phyloP scores from a whole-genome alignment of 2,797 vertebrate genomes.

The Lateolabrax maculatus region DNA sequence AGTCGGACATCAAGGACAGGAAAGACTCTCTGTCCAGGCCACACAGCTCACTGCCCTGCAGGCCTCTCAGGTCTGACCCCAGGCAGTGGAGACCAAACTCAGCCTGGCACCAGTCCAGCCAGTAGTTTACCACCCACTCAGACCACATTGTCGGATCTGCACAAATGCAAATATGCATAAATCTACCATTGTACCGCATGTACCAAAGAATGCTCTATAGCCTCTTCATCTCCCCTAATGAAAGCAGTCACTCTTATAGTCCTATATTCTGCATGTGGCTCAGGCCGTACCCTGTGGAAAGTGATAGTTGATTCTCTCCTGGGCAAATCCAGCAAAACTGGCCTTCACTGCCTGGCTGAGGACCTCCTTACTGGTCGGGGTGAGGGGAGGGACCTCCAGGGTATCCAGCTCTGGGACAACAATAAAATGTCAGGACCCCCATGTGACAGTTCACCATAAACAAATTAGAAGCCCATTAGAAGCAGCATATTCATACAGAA shows the following conservation, averaged over 20 bases:
- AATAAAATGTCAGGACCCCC: not conserved
- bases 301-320: slow-evolving; percentile 69
- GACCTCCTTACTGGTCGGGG: slow-evolving; percentile 82
- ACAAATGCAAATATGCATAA: not conserved
- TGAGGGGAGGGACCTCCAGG: slow-evolving; percentile 81
- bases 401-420: slow-evolving; percentile 67
- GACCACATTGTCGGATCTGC: slow-evolving; percentile 81
- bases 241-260: not conserved
- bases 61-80: slow-evolving; percentile 67
- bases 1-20: slow-evolving; percentile 74
- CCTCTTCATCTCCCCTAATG: not conserved
- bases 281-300: slow-evolving; percentile 71
- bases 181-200: not conserved
- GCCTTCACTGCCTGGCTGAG: slow-evolving; percentile 77
- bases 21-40: slow-evolving; percentile 76
- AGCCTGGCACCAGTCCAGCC: slow-evolving; percentile 83
- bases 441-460: not conserved
- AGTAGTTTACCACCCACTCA: slow-evolving; percentile 81
- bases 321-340: slow-evolving; percentile 79
- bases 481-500: not conserved
- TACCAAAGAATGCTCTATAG: not conserved
- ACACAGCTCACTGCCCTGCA: slow-evolving; percentile 73
- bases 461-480: not conserved
- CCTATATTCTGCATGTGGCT: not conserved
- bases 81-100: slow-evolving; percentile 78